Evolutionary conservation across 2,797 vertebrate genomes (phyloP).

Genomic region (Heteromormyrus szaboi): DNA sequence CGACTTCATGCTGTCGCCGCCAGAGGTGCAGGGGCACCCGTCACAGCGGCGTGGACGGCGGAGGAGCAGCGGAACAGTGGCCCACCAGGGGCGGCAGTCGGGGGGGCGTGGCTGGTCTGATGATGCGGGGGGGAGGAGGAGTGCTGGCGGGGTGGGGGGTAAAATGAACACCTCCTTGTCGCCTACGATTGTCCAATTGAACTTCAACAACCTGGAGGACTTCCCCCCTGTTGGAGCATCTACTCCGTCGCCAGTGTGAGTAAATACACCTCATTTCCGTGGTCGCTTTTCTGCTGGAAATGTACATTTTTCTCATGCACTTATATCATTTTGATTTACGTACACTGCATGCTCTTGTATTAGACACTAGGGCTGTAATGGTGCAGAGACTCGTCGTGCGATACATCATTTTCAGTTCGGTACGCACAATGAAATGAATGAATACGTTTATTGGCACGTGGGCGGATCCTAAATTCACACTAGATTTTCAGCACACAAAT

Average conservation of each 20-base stretch:
- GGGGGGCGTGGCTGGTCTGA: constrained; percentile 52
- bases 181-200: constrained; percentile 60
- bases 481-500: not conserved
- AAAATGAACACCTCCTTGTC: constrained; percentile 54
- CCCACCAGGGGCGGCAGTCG: constrained; percentile 43
- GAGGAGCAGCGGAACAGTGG: constrained; percentile 51
- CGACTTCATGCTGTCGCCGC: constrained; percentile 67
- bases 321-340: not conserved
- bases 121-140: constrained; percentile 54
- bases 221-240: constrained; percentile 83
- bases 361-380: not conserved
- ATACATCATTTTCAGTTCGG: not conserved
- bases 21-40: constrained; percentile 58
- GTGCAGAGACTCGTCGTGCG: not conserved
- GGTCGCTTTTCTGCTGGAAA: not conserved
- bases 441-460: not conserved
- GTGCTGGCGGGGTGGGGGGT: constrained; percentile 49
- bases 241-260: constrained; percentile 66
- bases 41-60: constrained; percentile 41
- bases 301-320: not conserved
- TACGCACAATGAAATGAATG: not conserved
- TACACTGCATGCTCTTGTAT: not conserved
- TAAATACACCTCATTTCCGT: constrained; percentile 23
- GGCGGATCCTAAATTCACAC: not conserved
- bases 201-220: constrained; percentile 89